Conservation (phyloP, 2,888 invertebrate species). For the Lasioglossum lativentre region DNA sequence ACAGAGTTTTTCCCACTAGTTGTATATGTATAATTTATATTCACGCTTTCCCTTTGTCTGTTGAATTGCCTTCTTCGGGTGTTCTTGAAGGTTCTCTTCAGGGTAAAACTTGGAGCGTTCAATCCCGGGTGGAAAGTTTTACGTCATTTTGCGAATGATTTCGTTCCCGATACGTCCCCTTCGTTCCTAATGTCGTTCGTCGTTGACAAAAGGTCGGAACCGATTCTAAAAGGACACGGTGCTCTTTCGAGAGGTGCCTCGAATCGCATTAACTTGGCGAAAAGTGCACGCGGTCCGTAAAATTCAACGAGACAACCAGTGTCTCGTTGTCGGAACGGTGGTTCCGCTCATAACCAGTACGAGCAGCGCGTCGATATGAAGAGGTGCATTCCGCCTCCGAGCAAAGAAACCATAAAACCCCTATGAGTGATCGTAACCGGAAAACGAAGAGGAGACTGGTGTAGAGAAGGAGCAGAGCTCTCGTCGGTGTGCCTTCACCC, state of each 20-base stretch:
- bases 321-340: neutral
- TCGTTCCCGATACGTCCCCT: neutral
- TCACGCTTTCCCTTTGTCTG: neutral
- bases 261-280: neutral
- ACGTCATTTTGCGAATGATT: neutral
- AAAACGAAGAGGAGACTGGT: constrained; percentile 63
- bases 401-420: constrained; percentile 69
- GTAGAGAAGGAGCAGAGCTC: constrained; percentile 12
- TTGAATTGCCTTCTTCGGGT: neutral
- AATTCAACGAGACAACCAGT: constrained; percentile 23
- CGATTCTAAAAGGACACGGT: constrained; percentile 12
- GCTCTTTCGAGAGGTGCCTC: neutral
- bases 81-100: neutral
- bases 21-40: neutral
- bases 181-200: neutral
- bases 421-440: constrained; percentile 69
- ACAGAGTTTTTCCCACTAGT: no score
- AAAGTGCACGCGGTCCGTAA: constrained; percentile 13
- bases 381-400: constrained; percentile 48
- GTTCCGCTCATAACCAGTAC: constrained; percentile 28
- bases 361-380: constrained; percentile 43
- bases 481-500: constrained; percentile 52
- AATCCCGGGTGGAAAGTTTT: neutral
- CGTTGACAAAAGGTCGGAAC: constrained; percentile 13
- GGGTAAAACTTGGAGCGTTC: neutral